A percentile compares a stretch with the other conserved stretches of the same genome.
Evolutionary conservation across 1,140 invertebrate genomes (phyloP).

Genomic region (Aporrectodea caliginosa): DNA sequence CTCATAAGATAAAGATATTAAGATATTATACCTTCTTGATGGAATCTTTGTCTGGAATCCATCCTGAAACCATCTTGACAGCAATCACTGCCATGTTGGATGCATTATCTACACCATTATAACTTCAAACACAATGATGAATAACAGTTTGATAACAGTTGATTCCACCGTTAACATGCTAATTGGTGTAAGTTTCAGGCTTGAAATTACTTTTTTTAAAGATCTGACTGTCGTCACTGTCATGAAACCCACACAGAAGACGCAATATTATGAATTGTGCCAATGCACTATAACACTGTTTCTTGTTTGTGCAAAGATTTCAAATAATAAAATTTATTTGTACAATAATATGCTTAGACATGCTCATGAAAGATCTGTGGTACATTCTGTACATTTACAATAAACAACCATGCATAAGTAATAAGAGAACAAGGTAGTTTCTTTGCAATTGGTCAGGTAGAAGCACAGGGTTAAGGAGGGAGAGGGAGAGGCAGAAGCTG

Average conservation of each 20-base stretch:
- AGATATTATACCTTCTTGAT: constrained; percentile 46
- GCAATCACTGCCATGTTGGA: constrained; percentile 86
- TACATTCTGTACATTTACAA: too few species aligned
- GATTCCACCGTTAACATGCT: too few species aligned
- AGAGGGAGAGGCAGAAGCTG: too few species aligned
- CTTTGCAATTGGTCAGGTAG: too few species aligned
- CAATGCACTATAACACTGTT: neutral
- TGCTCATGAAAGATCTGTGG: too few species aligned
- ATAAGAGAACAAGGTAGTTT: too few species aligned
- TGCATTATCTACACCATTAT: constrained; percentile 42
- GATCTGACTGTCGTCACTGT: neutral
- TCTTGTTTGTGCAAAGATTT: neutral
- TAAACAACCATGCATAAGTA: too few species aligned
- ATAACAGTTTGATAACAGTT: neutral
- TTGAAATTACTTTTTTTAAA: neutral
- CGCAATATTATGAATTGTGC: neutral
- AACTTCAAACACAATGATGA: constrained; percentile 37
- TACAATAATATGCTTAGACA: too few species aligned
- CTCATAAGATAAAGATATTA: neutral
- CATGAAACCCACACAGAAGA: neutral
- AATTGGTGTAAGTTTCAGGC: neutral
- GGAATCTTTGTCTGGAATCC: constrained; percentile 72
- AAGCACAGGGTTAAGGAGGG: too few species aligned
- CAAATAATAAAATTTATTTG: neutral
- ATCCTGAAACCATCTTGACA: constrained; percentile 78